Conservation (phyloP, 2,113 vertebrate species). For the Platichthys stellatus region DNA sequence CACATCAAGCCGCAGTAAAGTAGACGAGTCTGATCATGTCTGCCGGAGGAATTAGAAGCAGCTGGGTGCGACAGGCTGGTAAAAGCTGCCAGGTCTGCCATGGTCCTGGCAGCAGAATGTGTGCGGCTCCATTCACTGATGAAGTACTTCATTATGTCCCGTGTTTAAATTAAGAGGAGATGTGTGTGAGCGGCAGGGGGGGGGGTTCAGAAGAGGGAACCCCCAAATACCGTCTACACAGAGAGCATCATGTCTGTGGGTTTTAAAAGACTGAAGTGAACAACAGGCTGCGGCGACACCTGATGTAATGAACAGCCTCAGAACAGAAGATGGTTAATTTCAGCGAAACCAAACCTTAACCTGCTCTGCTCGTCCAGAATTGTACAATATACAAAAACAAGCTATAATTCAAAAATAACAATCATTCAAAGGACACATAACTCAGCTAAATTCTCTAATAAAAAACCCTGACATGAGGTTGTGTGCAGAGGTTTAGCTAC, state of each 20-base stretch:
- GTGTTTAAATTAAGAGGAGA: slow-evolving; percentile 61
- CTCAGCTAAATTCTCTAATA: neutral
- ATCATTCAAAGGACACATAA: neutral
- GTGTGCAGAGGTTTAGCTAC: no score
- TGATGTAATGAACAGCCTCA: slow-evolving; percentile 23
- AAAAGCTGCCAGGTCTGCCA: slow-evolving; percentile 51
- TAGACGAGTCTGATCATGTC: slow-evolving; percentile 43
- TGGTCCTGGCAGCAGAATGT: slow-evolving; percentile 56
- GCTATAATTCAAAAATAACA: neutral
- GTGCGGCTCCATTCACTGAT: slow-evolving; percentile 49
- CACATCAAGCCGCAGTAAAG: slow-evolving; percentile 58
- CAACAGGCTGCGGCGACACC: slow-evolving; percentile 36
- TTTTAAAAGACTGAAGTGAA: slow-evolving; percentile 30
- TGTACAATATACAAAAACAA: neutral
- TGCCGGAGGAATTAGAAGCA: slow-evolving; percentile 56
- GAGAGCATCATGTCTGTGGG: slow-evolving; percentile 6
- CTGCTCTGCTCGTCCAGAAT: neutral
- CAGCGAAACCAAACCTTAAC: neutral
- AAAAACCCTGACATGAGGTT: no score
- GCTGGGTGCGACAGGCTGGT: slow-evolving; percentile 60
- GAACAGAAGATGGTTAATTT: slow-evolving; percentile 3
- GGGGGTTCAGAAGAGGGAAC: slow-evolving; percentile 26
- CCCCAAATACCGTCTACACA: slow-evolving; percentile 18
- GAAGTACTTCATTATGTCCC: slow-evolving; percentile 69
- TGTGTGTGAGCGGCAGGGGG: slow-evolving; percentile 31